Percentiles rank a stretch among this genome's conserved stretches.
These are phyloP conservation scores for Allacma fusca DNA, from an alignment of 2,888 invertebrate genomes.

Conservation along the genomic window DNA sequence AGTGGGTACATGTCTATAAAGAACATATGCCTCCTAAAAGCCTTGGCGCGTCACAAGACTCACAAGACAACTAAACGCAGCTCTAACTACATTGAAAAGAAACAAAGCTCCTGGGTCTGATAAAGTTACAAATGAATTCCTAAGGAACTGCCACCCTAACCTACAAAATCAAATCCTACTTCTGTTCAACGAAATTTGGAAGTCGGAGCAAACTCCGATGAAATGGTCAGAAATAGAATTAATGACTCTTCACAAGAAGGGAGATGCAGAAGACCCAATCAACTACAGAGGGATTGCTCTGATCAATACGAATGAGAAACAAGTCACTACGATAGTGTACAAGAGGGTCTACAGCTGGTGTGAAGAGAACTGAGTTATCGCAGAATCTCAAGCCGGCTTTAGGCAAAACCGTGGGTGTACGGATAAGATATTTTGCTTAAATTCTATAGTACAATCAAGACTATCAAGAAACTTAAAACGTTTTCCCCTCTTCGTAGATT, in stretches of 20 bases:
- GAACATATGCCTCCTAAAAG: too few species aligned
- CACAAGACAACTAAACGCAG: too few species aligned
- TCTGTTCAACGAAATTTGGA: too few species aligned
- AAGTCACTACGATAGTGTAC: neutral
- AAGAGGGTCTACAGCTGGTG: neutral
- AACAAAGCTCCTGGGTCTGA: too few species aligned
- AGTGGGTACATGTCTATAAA: too few species aligned
- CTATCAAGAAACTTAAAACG: neutral
- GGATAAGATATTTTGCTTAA: conserved; percentile 31
- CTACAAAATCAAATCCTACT: too few species aligned
- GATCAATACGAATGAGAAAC: neutral
- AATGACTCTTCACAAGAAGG: neutral
- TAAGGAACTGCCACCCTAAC: too few species aligned
- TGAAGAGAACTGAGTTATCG: neutral
- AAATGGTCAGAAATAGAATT: neutral
- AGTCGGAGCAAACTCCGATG: neutral
- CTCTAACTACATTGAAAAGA: too few species aligned
- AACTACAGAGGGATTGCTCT: conserved; percentile 29
- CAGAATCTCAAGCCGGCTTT: conserved; percentile 37
- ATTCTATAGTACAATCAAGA: neutral
- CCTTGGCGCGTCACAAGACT: too few species aligned
- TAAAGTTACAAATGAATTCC: too few species aligned
- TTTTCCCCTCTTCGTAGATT: conserved; percentile 21
- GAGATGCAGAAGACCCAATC: neutral
- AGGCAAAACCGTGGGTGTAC: neutral